Evolutionary conservation across 1,140 invertebrate genomes (phyloP), one percentile per base, ranked within the genome.

Genomic region (Drosophila novamexicana): DNA sequence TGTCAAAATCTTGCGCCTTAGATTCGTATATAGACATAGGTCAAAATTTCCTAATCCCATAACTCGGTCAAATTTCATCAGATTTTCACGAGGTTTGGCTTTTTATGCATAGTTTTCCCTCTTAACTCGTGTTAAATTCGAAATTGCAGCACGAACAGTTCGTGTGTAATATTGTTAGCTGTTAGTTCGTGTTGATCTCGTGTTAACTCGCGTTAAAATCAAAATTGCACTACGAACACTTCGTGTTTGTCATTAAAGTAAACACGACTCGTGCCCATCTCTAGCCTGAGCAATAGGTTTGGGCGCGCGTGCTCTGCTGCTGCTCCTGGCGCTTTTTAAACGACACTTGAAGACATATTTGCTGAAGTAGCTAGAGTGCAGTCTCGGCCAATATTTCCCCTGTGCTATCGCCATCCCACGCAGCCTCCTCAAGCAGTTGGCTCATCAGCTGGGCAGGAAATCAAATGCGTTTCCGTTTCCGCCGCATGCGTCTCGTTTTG

Each of bases 381-480:
- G 76, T 83, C 58, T 54, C 56, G 22, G 37, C 70, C 44, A 42
- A 2, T 3, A 22, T 22, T 22, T 22, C 2, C 22, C 3, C 22
- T 3, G 22, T 22, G 2, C 22, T 3, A 22, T 22, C 22, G 22
- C 75, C 29, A 9, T 0, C 54, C 1, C 16, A 34, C 10, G 7
- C n/a, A 2, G 7, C 16, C 6, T 44, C n/a, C 37, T 53, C 29
- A 32, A 50, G 29, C 52, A 54, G 34, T 14, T 36, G 36, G 47
- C 44, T 32, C 56, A 45, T 44, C 49, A 62, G 50, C 68, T 59
- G 75, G 75, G 39, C 50, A 78, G 81, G 74, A 85, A 85, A 85
- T 85, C 74, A 85, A 85, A 85, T 85, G 82, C 81, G 81, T 81
- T 85, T 85, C 70, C 81, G 49, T 62, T 84, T 84, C 81, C 74